Percentiles rank a stretch among this genome's conserved stretches.
phyloP scores from a whole-genome alignment of 2,888 invertebrate species.

The Drosophila macrospina region DNA sequence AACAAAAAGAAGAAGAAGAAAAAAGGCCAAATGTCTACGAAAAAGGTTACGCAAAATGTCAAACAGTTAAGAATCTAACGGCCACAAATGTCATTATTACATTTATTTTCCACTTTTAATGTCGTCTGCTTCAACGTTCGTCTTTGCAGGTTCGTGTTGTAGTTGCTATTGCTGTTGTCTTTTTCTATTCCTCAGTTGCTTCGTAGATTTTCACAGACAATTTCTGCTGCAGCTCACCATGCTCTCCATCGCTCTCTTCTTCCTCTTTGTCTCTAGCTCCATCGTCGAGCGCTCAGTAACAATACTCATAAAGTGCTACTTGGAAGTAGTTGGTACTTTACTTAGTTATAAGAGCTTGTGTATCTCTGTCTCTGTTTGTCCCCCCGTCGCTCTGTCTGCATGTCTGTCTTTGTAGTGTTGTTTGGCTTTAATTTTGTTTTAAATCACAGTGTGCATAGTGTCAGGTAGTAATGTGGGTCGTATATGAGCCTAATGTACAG shows the following conservation, averaged over 20 bases:
- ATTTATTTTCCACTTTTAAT: constrained; percentile 80
- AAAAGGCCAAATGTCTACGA: constrained; percentile 77
- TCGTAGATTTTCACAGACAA: constrained; percentile 62
- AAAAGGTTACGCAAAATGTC: constrained; percentile 85
- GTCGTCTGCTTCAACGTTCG: constrained; percentile 59
- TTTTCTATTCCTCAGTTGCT: constrained; percentile 40
- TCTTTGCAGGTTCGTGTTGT: constrained; percentile 22
- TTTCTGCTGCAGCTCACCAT: constrained; percentile 45
- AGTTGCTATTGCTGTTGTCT: constrained; percentile 28
- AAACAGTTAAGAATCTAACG: constrained; percentile 84
- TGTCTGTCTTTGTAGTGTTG: constrained; percentile 11
- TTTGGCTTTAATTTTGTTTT: constrained; percentile 32
- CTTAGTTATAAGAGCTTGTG: constrained; percentile 28
- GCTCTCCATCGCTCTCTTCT: background rate
- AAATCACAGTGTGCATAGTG: constrained; percentile 30
- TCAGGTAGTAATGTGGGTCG: constrained; percentile 43
- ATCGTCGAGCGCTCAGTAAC: constrained; percentile 25
- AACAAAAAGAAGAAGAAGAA: constrained; percentile 30
- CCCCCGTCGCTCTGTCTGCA: background rate
- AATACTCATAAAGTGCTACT: constrained; percentile 56
- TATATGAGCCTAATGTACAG: constrained; percentile 22
- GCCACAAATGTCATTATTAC: constrained; percentile 82
- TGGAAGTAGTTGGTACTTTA: constrained; percentile 44
- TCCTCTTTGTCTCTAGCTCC: constrained; percentile 6
- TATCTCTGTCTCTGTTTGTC: constrained; percentile 14